A percentile compares a stretch with the other conserved stretches of the same genome.
Conservation (phyloP, 1,140 invertebrate species). For the Adelges cooleyi region DNA sequence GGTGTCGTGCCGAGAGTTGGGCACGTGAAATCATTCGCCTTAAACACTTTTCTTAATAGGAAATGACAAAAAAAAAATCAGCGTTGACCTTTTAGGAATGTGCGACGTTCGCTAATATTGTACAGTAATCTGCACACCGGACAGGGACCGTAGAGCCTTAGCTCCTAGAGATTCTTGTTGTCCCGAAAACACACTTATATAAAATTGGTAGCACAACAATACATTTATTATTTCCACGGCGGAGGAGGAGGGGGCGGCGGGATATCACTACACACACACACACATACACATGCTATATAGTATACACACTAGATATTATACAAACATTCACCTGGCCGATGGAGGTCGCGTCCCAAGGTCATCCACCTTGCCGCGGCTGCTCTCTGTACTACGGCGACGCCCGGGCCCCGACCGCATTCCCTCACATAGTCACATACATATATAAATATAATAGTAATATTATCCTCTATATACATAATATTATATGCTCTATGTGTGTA, state of each 20-base stretch:
- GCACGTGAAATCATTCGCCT: too few species aligned
- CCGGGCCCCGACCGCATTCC: conserved; percentile 17
- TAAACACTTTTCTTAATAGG: too few species aligned
- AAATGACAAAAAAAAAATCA: too few species aligned
- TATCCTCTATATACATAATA: too few species aligned
- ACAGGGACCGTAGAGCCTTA: not conserved
- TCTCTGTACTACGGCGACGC: not conserved
- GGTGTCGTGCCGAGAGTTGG: too few species aligned
- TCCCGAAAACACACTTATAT: not conserved
- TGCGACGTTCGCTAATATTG: not conserved
- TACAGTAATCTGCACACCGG: not conserved
- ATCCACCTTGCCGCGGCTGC: conserved; percentile 8
- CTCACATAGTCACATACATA: not conserved
- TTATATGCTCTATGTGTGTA: not conserved
- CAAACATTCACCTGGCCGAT: conserved; percentile 25
- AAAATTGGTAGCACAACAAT: too few species aligned
- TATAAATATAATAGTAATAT: too few species aligned
- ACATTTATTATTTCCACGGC: too few species aligned
- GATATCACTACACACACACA: not conserved
- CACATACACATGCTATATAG: too few species aligned
- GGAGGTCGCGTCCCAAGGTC: conserved; percentile 25
- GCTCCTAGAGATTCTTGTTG: not conserved
- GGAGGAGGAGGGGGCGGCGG: not conserved
- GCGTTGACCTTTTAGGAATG: not conserved
- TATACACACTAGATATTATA: too few species aligned